phyloP scores from a whole-genome alignment of 2,113 vertebrate genomes.

The Echinops telfairi region DNA sequence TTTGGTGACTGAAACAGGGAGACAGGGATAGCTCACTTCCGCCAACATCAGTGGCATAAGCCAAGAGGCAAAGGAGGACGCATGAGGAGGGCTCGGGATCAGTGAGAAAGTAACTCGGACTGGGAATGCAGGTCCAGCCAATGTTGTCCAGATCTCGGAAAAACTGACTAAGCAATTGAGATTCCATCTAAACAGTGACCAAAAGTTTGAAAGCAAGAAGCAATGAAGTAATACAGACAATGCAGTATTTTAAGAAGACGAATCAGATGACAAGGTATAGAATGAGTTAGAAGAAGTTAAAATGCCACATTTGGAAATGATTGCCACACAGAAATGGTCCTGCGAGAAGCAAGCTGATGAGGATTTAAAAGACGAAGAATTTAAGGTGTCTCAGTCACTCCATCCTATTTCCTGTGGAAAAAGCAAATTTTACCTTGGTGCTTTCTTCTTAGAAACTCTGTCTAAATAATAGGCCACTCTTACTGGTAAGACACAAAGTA shows the following conservation, averaged over 20 bases:
- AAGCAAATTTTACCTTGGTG: background rate
- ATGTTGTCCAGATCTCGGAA: background rate
- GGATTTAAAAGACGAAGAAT: background rate
- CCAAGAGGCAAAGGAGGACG: background rate
- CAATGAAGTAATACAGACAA: background rate
- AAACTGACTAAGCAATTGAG: background rate
- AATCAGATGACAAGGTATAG: background rate
- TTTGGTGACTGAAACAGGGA: background rate
- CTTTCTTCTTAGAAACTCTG: background rate
- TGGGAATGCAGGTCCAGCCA: background rate
- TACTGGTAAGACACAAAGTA: background rate
- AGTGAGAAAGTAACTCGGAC: background rate
- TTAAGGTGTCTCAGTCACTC: background rate
- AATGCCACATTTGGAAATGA: background rate
- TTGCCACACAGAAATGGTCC: background rate
- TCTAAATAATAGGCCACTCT: background rate
- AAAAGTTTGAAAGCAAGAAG: constrained; percentile 27
- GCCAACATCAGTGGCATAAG: background rate
- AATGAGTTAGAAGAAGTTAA: background rate
- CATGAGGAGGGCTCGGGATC: background rate
- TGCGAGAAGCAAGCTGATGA: background rate
- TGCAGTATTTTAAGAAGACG: constrained; percentile 6
- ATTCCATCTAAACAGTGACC: background rate
- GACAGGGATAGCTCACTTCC: no score
- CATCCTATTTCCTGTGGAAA: background rate